phyloP scores from a whole-genome alignment of 2,888 invertebrate genomes.

The Drosophila subsilvestris region DNA sequence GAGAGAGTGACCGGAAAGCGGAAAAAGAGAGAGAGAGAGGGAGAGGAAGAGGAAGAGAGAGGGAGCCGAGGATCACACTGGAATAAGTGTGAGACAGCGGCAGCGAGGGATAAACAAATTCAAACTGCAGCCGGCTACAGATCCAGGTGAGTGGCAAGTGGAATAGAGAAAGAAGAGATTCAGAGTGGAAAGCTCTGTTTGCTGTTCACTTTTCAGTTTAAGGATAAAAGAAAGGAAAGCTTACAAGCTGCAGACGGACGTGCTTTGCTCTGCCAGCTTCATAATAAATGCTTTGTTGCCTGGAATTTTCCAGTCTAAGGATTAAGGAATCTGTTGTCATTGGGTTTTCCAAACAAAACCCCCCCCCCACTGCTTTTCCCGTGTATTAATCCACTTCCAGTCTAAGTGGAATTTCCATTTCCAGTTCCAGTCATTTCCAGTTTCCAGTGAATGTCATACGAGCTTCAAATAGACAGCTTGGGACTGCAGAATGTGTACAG shows the following conservation, averaged over 20 bases:
- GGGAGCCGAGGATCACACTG: slow-evolving; percentile 17
- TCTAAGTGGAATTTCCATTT: neutral
- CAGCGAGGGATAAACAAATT: slow-evolving; percentile 53
- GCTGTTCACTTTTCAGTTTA: neutral
- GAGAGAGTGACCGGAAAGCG: slow-evolving; percentile 8
- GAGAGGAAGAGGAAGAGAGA: neutral
- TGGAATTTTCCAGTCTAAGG: too few relatives aligned
- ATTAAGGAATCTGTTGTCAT: too few relatives aligned
- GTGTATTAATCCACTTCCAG: too few relatives aligned
- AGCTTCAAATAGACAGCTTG: neutral
- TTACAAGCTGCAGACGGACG: neutral
- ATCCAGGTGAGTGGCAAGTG: slow-evolving; percentile 61
- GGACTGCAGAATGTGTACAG: neutral
- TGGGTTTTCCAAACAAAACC: too few relatives aligned
- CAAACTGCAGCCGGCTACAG: slow-evolving; percentile 70
- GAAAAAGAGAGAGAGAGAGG: neutral
- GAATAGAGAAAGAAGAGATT: neutral
- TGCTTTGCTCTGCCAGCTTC: too few relatives aligned
- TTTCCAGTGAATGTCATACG: neutral
- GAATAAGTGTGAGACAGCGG: slow-evolving; percentile 40
- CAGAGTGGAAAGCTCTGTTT: neutral
- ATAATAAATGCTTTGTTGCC: too few relatives aligned
- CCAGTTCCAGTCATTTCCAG: neutral
- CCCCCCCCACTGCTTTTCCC: too few relatives aligned
- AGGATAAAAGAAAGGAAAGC: neutral